Evolutionary conservation across 30 jellyfish, hydroid and myxozoan species (phyloP).

Genomic region (Cassiopea xamachana): DNA sequence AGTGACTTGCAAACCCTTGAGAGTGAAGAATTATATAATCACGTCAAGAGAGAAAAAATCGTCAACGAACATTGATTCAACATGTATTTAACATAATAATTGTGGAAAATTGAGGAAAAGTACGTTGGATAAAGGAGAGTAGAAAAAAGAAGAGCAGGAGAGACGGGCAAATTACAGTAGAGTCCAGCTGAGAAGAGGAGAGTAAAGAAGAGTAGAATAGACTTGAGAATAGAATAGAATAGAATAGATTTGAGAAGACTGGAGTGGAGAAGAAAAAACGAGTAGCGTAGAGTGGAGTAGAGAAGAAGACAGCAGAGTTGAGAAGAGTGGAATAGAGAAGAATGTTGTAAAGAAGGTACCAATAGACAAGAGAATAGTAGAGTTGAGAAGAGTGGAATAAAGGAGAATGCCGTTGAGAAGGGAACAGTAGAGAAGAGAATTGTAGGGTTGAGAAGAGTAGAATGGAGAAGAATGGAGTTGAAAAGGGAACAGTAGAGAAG

Average conservation of each 20-base stretch:
- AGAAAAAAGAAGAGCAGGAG: no score
- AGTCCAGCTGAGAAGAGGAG: not conserved
- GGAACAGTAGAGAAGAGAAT: no score
- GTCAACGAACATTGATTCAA: no score
- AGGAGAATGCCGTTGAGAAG: not conserved
- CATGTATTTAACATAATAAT: no score
- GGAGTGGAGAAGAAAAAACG: not conserved
- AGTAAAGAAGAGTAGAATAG: not conserved
- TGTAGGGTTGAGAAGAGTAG: not conserved
- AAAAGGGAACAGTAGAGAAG: not conserved
- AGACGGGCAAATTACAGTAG: no score
- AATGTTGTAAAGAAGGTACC: not conserved
- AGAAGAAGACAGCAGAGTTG: not conserved
- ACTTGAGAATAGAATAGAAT: not conserved
- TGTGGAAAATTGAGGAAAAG: no score
- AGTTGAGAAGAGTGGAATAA: not conserved
- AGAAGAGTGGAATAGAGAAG: not conserved
- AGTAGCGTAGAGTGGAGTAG: not conserved
- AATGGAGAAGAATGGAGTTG: not conserved
- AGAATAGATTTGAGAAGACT: no score
- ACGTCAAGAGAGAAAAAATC: no score
- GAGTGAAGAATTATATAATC: not conserved
- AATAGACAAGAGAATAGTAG: not conserved
- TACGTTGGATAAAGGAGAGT: no score
- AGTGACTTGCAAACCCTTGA: slow-evolving; percentile 28